Conservation (phyloP, 2,888 invertebrate genomes). For the Graphium colonna region DNA sequence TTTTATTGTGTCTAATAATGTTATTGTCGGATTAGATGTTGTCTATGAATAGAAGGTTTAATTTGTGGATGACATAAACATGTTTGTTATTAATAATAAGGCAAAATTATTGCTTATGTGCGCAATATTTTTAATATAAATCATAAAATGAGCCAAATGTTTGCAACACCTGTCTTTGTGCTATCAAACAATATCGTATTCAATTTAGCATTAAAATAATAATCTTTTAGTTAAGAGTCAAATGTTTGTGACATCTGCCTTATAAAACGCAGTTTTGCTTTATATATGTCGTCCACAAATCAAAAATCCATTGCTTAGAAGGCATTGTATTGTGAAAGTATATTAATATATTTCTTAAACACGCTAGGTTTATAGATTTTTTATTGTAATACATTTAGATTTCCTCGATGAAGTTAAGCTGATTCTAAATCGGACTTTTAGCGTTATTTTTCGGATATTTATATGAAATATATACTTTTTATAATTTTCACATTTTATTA, state of each 20-base stretch:
- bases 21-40: conserved; percentile 4
- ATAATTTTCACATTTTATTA: conserved; percentile 60
- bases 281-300: conserved; percentile 12
- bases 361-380: conserved; percentile 58
- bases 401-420: conserved; percentile 49
- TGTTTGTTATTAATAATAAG: no score
- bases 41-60: conserved; percentile 5
- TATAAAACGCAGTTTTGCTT: not conserved
- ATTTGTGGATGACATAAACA: conserved; percentile 24
- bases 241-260: not conserved
- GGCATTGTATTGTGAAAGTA: conserved; percentile 65
- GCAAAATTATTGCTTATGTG: no score
- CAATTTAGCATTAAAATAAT: not conserved
- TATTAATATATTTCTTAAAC: conserved; percentile 64
- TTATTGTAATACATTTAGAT: conserved; percentile 63
- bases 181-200: no score
- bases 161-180: no score
- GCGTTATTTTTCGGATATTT: conserved; percentile 33
- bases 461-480: conserved; percentile 37
- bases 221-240: not conserved
- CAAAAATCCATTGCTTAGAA: conserved; percentile 39
- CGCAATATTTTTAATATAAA: not conserved
- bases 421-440: conserved; percentile 66
- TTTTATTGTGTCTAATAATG: conserved; percentile 6
- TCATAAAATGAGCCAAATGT: not conserved